Base-by-base conservation (phyloP, 1,140 invertebrate species). In the Drosophila pachea region DNA sequence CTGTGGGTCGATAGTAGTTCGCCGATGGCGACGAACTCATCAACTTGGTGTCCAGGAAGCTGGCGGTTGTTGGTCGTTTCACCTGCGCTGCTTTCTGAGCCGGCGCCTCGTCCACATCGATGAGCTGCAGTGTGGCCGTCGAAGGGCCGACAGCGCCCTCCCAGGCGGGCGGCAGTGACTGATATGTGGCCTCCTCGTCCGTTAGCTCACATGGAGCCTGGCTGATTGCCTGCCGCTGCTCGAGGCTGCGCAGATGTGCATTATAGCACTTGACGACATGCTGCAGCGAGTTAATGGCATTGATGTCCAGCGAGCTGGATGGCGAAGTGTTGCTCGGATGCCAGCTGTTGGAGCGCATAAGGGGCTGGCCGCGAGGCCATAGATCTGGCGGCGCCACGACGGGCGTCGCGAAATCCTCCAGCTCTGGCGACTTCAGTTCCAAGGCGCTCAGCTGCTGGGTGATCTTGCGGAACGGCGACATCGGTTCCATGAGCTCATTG, bases 1-100 rank as follows among this genome's bases (percentile, higher is more conserved):
- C 95, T 0, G 94, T 94, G 0, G 94, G 94, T 65, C 95, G 93
- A 82, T 95, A 95, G 88, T 95, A 95, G 90, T 95, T 95, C 0
- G 94, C 94, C 16, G 94, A 95, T 0, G 94, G 94, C 6, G 93
- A 94, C 72, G 92, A 93, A 71, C 93, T 94, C 94, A 94, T 94
- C 47, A 88, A 92, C 67, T 94, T 93, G 4, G 93, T 94, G 71
- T 95, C 94, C 16, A 95, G 81, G 77, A 95, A 95, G 16, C 87
- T 74, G 5, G 81, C 87, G 14, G 86, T 76, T 2, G 73, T 74
- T 7, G 40, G 40, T 5, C 40, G 40, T n/a, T 43, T 43, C 5
- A 22, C 22, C 22, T 62, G 62, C 9, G 60, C 32, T 29, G 66
- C 16, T 49, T 31, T 31, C 14, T 36, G 29, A 9, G 14, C 1